These are phyloP conservation scores for Brachyopa scutellaris DNA, from an alignment of 2,888 invertebrate species.

Conservation along the genomic window DNA sequence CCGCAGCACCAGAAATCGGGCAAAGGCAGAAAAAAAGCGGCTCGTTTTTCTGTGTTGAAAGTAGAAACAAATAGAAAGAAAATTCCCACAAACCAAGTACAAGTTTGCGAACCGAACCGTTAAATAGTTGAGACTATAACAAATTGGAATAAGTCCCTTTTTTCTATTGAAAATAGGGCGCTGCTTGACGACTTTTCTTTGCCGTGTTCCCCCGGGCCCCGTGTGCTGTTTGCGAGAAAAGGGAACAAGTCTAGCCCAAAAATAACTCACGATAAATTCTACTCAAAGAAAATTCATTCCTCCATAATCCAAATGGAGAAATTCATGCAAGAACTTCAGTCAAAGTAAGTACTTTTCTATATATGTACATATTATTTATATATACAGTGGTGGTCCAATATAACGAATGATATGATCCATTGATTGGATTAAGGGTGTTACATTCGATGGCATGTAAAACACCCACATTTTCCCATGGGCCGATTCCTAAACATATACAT, in stretches of 20 bases:
- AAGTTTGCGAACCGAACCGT: constrained; percentile 39
- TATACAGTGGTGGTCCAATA: too few relatives aligned
- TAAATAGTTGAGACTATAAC: constrained; percentile 16
- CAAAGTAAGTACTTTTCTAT: too few relatives aligned
- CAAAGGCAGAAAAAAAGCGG: constrained; percentile 41
- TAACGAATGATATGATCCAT: too few relatives aligned
- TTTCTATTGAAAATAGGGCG: constrained; percentile 56
- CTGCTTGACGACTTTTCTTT: constrained; percentile 28
- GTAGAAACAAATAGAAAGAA: neutral
- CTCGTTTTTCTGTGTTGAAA: constrained; percentile 47
- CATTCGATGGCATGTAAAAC: too few relatives aligned
- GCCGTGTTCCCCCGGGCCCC: constrained; percentile 40
- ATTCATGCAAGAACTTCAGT: too few relatives aligned
- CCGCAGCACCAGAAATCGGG: neutral
- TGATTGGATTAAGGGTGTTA: too few relatives aligned
- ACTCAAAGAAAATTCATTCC: constrained; percentile 17
- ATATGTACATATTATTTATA: too few relatives aligned
- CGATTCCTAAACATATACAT: too few relatives aligned
- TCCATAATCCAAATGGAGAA: too few relatives aligned
- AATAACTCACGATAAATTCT: too few relatives aligned
- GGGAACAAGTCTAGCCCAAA: constrained; percentile 50
- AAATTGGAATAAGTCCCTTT: neutral
- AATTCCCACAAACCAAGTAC: constrained; percentile 12
- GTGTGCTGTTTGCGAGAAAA: constrained; percentile 31
- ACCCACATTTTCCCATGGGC: too few relatives aligned